Base-by-base conservation (phyloP, 1,140 invertebrate genomes). In the Micrasema longulum region DNA sequence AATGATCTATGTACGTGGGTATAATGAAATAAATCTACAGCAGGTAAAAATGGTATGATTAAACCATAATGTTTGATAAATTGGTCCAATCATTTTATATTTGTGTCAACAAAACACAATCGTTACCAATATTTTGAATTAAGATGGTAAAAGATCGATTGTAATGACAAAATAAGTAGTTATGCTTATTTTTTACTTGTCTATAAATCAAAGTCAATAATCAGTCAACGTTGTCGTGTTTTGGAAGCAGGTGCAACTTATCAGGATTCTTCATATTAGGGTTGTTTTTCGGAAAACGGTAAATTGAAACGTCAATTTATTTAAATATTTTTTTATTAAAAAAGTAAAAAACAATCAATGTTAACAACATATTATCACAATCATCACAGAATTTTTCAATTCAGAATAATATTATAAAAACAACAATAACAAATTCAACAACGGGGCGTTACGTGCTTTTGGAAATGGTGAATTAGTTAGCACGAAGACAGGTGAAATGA, bases 271-370 rank as follows among this genome's bases (percentile, higher is more conserved):
- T 16, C n/a, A 38, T 36, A 57, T 57, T 14, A n/a, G n/a, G n/a
- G 2, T 16, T 35, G 5, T 36, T 14, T 38, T 22, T 36, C 12
- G 18, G n/a, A n/a, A n/a, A n/a, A n/a, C n/a, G n/a, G n/a, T n/a
- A 53, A 57, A 35, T 36, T 36, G 35, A 38, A 57, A 11, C 36
- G 55, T 7, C 10, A 11, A 2, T 23, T 63, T 23, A 22, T 63
- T n/a, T 63, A 63, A 45, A 16, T 20, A 45, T 63, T n/a, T 12
- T 63, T 69, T 69, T 69, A 72, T 74, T 75, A 69, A 14, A 71
- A 74, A 74, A 74, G 69, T 75, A 75, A 31, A 75, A 75, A 72
- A 71, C 45, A 55, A 72, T 67, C 36, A 41, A 72, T 22, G 55
- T 41, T 12, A 36, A 31, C 41, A 38, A 38, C 45, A 75, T 48